Percentiles rank a stretch among this genome's conserved stretches.
Conservation (phyloP, 2,888 invertebrate genomes). For the Nineta flava region DNA sequence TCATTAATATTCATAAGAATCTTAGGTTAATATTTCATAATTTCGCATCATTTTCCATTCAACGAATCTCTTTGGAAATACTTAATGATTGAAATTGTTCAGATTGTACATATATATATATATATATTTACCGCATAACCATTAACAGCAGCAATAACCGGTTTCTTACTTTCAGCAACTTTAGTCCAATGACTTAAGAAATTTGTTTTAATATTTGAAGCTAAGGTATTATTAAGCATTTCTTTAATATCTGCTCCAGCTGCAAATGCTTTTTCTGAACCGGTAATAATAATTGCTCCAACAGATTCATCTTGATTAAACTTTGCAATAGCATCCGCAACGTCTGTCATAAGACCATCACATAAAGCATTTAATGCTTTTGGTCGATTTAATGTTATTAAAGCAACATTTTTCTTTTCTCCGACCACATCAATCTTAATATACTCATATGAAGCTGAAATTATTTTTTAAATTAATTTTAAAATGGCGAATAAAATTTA, state of each 20-base stretch:
- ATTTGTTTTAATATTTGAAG: constrained; percentile 48
- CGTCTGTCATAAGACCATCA: constrained; percentile 71
- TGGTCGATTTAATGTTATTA: constrained; percentile 85
- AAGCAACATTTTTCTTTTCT: constrained; percentile 74
- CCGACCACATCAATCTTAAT: constrained; percentile 71
- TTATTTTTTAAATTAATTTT: too few relatives aligned
- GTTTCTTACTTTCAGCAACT: constrained; percentile 65
- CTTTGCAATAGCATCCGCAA: constrained; percentile 49
- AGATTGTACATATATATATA: too few relatives aligned
- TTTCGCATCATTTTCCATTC: too few relatives aligned
- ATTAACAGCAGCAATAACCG: constrained; percentile 95
- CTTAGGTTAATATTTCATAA: too few relatives aligned
- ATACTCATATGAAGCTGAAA: constrained; percentile 44
- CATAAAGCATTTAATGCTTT: constrained; percentile 95
- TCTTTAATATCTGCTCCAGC: constrained; percentile 96
- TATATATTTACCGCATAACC: constrained; percentile 64
- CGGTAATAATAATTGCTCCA: constrained; percentile 84
- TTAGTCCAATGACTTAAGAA: constrained; percentile 78
- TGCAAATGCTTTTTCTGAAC: constrained; percentile 60
- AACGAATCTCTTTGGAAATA: not conserved
- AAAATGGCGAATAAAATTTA: too few relatives aligned
- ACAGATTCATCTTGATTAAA: constrained; percentile 58
- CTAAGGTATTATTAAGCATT: constrained; percentile 67
- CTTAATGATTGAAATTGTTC: not conserved
- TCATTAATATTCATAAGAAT: too few relatives aligned